phyloP scores from a whole-genome alignment of 2,797 vertebrate genomes.

The Clarias platycephalus region DNA sequence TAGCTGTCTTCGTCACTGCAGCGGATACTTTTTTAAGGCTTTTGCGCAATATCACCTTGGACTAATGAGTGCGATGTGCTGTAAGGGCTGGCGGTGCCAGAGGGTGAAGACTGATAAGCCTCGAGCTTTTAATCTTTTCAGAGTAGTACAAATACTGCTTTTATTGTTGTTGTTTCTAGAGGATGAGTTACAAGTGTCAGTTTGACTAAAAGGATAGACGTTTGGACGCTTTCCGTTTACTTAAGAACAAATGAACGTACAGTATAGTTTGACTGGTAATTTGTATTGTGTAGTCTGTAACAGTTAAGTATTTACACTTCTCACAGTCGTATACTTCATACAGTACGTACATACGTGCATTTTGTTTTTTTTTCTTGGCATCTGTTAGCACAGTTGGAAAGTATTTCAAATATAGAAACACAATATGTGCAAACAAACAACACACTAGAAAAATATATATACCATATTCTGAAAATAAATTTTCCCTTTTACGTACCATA shows the following conservation, averaged over 20 bases:
- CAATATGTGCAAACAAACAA: neutral
- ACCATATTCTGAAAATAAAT: neutral
- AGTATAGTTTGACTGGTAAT: neutral
- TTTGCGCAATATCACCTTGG: slow-evolving; percentile 34
- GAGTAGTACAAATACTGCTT: neutral
- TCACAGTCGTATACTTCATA: neutral
- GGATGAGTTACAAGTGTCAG: neutral
- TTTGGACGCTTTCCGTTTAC: neutral
- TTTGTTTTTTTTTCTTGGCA: neutral
- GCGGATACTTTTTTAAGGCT: slow-evolving; percentile 34
- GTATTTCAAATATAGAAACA: neutral
- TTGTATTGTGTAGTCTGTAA: neutral
- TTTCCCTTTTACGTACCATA: neutral
- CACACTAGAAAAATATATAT: neutral
- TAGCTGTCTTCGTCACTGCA: slow-evolving; percentile 41
- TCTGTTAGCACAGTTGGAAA: neutral
- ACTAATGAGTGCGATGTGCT: neutral
- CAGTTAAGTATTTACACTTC: neutral
- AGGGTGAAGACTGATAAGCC: neutral
- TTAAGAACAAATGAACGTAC: neutral
- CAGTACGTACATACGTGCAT: neutral
- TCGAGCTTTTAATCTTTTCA: neutral
- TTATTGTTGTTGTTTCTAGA: neutral
- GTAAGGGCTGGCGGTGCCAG: slow-evolving; percentile 5
- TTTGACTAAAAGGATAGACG: neutral